phyloP scores from a whole-genome alignment of 53 echinoderm and acorn worm species.

The Paracentrotus lividus region DNA sequence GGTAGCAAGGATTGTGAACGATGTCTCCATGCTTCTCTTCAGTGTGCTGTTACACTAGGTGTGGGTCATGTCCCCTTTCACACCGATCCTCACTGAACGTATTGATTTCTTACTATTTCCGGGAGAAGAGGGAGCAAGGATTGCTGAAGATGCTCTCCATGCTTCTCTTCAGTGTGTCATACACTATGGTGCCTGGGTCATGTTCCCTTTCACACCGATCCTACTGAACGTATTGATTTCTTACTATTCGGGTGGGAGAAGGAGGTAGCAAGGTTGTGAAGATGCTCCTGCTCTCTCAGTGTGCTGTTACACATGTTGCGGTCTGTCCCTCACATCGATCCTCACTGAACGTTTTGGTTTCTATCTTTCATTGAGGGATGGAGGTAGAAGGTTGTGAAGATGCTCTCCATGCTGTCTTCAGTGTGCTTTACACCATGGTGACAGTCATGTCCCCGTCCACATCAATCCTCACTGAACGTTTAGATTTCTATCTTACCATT shows the following conservation, averaged over 20 bases:
- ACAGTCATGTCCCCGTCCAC: conserved; percentile 87
- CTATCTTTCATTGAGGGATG: no score
- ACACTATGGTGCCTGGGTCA: no score
- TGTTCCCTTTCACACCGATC: no score
- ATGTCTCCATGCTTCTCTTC: conserved; percentile 92
- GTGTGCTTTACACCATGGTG: conserved; percentile 94
- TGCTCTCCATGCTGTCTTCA: conserved; percentile 95
- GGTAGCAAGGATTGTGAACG: conserved; percentile 87
- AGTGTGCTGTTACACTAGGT: conserved; percentile 95
- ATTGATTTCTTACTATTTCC: no score
- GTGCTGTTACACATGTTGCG: conserved; percentile 95
- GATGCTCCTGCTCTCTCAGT: conserved; percentile 89
- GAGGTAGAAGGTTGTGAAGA: conserved; percentile 87
- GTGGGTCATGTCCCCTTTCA: conserved; percentile 97
- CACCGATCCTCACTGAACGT: no score
- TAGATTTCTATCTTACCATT: background rate
- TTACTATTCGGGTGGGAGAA: conserved; percentile 93
- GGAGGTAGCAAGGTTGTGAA: conserved; percentile 88
- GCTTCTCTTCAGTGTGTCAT: no score
- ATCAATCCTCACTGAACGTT: no score
- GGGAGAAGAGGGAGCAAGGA: no score
- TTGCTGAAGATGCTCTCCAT: no score
- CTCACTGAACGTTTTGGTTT: no score
- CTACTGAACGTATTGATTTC: no score
- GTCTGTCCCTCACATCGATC: conserved; percentile 98